Evolutionary conservation across 2,888 invertebrate species (phyloP).

Genomic region (Dynastes grantii): DNA sequence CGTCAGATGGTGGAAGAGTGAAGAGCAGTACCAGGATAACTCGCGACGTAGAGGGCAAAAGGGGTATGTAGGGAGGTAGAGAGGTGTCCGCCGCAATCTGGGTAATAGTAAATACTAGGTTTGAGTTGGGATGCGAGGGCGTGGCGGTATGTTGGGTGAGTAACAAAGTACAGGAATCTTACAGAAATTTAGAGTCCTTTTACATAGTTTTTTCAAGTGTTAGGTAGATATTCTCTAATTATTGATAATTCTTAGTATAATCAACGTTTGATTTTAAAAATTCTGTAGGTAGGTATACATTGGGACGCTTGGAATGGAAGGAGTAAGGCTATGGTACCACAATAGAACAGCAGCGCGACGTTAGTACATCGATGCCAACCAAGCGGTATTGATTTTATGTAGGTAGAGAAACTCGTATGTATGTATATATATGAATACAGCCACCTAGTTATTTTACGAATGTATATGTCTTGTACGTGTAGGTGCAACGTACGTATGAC

Average conservation of each 20-base stretch:
- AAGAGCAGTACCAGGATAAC: conserved; percentile 45
- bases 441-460: background rate
- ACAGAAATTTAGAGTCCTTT: background rate
- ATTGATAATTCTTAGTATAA: background rate
- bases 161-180: conserved; percentile 23
- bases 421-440: background rate
- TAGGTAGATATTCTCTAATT: background rate
- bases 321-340: conserved; percentile 17
- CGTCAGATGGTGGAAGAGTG: conserved; percentile 52
- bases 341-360: conserved; percentile 35
- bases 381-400: conserved; percentile 40
- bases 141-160: conserved; percentile 54
- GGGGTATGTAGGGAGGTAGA: conserved; percentile 43
- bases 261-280: background rate
- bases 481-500: background rate
- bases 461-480: too few relatives aligned
- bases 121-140: conserved; percentile 56
- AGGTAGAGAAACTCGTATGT: conserved; percentile 30
- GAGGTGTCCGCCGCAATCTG: conserved; percentile 52
- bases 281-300: background rate
- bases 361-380: conserved; percentile 43
- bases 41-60: conserved; percentile 36
- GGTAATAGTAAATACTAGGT: conserved; percentile 60
- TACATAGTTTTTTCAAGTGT: background rate
- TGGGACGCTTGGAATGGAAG: conserved; percentile 17